Evolutionary conservation across 2,113 vertebrate genomes (phyloP).

Genomic region (Halcyon malimbica): DNA sequence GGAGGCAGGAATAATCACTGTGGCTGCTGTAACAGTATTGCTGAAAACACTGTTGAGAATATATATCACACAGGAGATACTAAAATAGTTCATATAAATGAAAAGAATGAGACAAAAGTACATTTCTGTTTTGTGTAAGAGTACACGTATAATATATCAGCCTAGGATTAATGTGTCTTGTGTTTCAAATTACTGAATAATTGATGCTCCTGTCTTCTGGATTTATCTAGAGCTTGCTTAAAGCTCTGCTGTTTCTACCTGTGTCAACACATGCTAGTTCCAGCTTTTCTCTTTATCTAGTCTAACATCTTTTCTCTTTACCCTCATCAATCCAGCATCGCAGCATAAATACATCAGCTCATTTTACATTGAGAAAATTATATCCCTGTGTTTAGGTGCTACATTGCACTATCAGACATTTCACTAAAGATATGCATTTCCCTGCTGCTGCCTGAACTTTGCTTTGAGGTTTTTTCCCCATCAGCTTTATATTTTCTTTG

Average conservation of each 20-base stretch:
- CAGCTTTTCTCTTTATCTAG: neutral
- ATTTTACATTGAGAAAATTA: neutral
- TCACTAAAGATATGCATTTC: neutral
- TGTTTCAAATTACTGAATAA: slow-evolving; percentile 5
- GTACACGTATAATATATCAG: neutral
- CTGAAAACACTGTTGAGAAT: neutral
- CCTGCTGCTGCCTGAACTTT: neutral
- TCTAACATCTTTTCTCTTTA: neutral
- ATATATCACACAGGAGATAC: neutral
- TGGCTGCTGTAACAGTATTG: neutral
- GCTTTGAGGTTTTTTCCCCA: neutral
- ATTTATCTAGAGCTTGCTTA: neutral
- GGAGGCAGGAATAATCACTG: neutral
- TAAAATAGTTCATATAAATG: neutral
- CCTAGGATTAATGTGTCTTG: neutral
- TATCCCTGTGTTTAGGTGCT: neutral
- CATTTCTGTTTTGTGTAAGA: neutral
- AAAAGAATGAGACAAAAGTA: neutral
- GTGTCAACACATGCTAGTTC: neutral
- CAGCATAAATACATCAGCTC: neutral
- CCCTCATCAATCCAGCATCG: neutral
- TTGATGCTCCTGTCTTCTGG: neutral
- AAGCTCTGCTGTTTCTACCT: neutral
- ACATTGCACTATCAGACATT: neutral
- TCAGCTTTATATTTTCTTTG: neutral